Evolutionary conservation across 2,797 vertebrate genomes (phyloP).

Genomic region (Pseudomugil gertrudae): DNA sequence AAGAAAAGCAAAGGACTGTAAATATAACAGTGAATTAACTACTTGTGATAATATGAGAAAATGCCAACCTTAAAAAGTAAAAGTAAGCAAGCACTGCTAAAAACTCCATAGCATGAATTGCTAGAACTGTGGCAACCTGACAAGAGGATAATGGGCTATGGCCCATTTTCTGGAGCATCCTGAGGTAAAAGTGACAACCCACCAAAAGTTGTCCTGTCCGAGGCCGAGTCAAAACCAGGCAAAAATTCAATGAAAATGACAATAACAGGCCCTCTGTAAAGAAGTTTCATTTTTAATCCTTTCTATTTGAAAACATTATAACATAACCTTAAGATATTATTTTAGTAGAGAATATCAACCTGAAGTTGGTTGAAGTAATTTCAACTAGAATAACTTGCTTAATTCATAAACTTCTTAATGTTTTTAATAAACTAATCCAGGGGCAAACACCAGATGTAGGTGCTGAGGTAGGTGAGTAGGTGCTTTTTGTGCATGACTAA

Average conservation of each 20-base stretch:
- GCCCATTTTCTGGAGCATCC: conserved; percentile 59
- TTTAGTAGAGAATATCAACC: conserved; percentile 7
- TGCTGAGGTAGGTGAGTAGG: no score
- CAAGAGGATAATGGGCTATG: conserved; percentile 43
- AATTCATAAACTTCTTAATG: background rate
- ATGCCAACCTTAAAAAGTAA: no score
- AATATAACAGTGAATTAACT: conserved; percentile 20
- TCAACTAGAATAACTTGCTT: background rate
- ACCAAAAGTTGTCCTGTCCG: conserved; percentile 50
- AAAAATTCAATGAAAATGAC: conserved; percentile 40
- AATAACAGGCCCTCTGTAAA: background rate
- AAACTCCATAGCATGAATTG: conserved; percentile 23
- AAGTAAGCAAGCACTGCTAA: conserved; percentile 29
- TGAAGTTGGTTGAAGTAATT: background rate
- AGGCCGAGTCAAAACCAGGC: conserved; percentile 18
- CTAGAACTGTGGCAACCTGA: conserved; percentile 49
- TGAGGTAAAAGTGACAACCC: conserved; percentile 72
- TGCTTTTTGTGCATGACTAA: no score
- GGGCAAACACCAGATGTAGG: background rate
- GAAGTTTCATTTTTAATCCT: background rate
- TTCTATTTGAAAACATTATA: background rate
- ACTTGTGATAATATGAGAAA: conserved; percentile 8
- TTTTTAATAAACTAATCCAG: background rate
- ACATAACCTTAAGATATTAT: background rate
- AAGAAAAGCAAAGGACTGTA: conserved; percentile 7